Evolutionary conservation across 2,113 vertebrate species (phyloP).

Genomic region (Ammospiza caudacuta): DNA sequence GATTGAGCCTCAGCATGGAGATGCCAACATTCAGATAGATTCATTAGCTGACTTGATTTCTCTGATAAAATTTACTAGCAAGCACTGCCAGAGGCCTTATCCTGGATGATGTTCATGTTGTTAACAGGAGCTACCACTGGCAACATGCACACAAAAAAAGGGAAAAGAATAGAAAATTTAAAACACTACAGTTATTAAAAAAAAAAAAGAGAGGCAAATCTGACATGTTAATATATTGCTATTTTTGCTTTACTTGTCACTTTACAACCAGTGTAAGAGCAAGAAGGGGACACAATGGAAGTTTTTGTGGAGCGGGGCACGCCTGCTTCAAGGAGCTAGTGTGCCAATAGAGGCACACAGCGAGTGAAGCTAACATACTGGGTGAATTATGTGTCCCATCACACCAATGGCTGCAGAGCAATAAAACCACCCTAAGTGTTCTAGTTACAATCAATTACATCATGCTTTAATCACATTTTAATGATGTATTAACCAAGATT

Average conservation of each 20-base stretch:
- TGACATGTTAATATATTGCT: not conserved
- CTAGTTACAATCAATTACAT: conserved; percentile 69
- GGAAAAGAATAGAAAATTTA: not conserved
- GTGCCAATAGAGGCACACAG: conserved; percentile 25
- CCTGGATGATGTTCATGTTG: not conserved
- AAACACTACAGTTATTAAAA: not conserved
- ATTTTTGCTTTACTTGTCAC: not conserved
- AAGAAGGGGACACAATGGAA: conserved; percentile 36
- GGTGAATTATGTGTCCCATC: conserved; percentile 73
- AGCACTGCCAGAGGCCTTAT: conserved; percentile 12
- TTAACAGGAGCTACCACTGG: not conserved
- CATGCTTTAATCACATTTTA: conserved; percentile 71
- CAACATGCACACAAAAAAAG: not conserved
- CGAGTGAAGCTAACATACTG: conserved; percentile 61
- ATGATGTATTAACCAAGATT: conserved; percentile 75
- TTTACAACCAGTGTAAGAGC: not conserved
- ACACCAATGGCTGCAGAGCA: conserved; percentile 61
- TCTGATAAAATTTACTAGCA: conserved; percentile 25
- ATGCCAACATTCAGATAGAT: conserved; percentile 34
- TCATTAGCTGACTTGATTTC: conserved; percentile 51
- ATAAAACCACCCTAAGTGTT: conserved; percentile 69
- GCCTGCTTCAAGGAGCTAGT: not conserved
- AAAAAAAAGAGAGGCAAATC: not conserved
- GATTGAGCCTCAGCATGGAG: conserved; percentile 39
- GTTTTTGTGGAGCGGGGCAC: conserved; percentile 39